Evolutionary conservation across 2,113 vertebrate genomes (phyloP).

Genomic region (Cygnus buccinator): DNA sequence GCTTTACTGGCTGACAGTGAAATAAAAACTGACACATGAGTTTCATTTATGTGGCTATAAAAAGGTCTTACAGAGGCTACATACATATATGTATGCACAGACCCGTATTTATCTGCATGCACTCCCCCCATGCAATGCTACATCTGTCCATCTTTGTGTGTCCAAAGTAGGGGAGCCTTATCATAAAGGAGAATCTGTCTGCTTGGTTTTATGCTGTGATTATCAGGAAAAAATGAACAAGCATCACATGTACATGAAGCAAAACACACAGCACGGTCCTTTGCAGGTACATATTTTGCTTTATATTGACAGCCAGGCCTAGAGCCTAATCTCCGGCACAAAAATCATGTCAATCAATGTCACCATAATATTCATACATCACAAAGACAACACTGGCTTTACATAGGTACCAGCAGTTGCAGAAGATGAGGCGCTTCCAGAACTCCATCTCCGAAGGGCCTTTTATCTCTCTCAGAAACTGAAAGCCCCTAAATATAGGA

Average conservation of each 20-base stretch:
- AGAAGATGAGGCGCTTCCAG: conserved; percentile 47
- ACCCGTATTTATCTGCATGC: not conserved
- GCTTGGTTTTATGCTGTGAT: fast-evolving
- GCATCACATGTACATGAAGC: not conserved
- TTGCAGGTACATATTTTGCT: not conserved
- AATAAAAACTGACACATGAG: not conserved
- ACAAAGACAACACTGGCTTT: conserved; percentile 64
- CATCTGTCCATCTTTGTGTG: not conserved
- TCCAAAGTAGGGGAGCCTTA: not conserved
- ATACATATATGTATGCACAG: no score
- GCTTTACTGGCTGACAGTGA: not conserved
- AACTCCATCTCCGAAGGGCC: conserved; percentile 46
- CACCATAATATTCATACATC: conserved; percentile 23
- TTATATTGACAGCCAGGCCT: conserved; percentile 6
- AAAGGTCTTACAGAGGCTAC: not conserved
- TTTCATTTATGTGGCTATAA: not conserved
- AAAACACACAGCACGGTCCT: not conserved
- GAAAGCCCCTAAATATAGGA: conserved; percentile 80
- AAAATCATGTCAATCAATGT: conserved; percentile 41
- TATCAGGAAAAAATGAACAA: not conserved
- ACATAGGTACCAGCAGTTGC: conserved; percentile 59
- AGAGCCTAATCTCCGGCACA: conserved; percentile 22
- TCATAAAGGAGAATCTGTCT: not conserved
- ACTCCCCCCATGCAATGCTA: fast-evolving
- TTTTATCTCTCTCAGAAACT: conserved; percentile 72